These are phyloP conservation scores for Brachirus orientalis DNA, from an alignment of 2,113 vertebrate species.

Conservation along the genomic window DNA sequence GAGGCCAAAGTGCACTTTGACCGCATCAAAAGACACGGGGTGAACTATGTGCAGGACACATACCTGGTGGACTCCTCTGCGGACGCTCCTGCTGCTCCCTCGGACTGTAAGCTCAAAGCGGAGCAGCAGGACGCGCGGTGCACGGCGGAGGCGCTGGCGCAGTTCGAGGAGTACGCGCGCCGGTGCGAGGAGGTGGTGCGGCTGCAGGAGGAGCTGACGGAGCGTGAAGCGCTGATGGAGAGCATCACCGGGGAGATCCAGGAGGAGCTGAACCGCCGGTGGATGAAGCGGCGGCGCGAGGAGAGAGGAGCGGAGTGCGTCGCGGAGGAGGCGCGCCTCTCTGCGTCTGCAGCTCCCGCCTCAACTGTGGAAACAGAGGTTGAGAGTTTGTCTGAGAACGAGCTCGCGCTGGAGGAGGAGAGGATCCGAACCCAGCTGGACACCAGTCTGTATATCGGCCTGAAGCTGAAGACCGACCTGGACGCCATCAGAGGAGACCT, in stretches of 20 bases:
- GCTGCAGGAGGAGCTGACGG: constrained; percentile 89
- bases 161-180: constrained; percentile 84
- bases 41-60: constrained; percentile 97
- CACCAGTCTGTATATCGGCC: constrained; percentile 93
- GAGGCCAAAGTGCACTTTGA: constrained; percentile 92
- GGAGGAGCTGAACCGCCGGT: constrained; percentile 92
- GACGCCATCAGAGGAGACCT: constrained; percentile 86
- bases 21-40: constrained; percentile 90
- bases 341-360: constrained; percentile 4
- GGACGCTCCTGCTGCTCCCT: constrained; percentile 18
- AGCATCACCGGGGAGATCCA: constrained; percentile 89
- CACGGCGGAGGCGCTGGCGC: constrained; percentile 69
- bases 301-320: constrained; percentile 68
- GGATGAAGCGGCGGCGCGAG: constrained; percentile 90
- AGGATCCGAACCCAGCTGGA: constrained; percentile 91
- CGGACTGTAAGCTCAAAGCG: constrained; percentile 40
- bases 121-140: constrained; percentile 44
- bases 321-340: constrained; percentile 49
- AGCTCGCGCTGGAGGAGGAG: constrained; percentile 86
- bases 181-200: constrained; percentile 85
- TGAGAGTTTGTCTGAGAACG: constrained; percentile 73
- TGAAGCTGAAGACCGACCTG: constrained; percentile 91
- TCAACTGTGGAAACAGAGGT: constrained; percentile 33
- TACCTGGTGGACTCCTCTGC: constrained; percentile 85
- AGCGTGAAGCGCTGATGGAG: constrained; percentile 90